Evolutionary conservation across 2,888 invertebrate species (phyloP).

Genomic region (Heterodera filipjevi): DNA sequence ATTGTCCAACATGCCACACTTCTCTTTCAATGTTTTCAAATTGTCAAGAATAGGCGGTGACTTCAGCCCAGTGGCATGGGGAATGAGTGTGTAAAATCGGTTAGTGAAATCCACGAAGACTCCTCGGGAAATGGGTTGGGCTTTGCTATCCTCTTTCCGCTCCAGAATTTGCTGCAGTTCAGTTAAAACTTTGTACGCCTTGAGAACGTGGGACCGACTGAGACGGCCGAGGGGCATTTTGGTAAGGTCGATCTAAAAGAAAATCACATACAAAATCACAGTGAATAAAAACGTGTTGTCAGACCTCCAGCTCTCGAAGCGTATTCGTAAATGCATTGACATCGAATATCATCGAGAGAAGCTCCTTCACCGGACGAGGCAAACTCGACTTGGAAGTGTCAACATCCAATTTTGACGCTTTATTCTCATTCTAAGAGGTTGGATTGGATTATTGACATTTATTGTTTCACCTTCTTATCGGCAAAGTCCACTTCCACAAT

Average conservation of each 20-base stretch:
- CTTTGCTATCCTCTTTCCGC: background rate
- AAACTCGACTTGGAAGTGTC: constrained; percentile 73
- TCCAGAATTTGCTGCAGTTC: constrained; percentile 66
- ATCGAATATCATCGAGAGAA: constrained; percentile 86
- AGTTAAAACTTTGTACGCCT: constrained; percentile 79
- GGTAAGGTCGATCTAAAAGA: constrained; percentile 78
- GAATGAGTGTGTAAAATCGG: constrained; percentile 90
- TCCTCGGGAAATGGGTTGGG: constrained; percentile 38
- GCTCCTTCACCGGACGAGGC: constrained; percentile 77
- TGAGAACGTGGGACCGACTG: constrained; percentile 84
- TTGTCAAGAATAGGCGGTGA: constrained; percentile 82
- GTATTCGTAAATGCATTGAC: constrained; percentile 87
- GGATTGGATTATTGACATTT: background rate
- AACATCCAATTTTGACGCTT: constrained; percentile 29
- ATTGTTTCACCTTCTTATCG: constrained; percentile 59
- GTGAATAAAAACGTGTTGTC: background rate
- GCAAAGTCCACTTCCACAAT: constrained; percentile 89
- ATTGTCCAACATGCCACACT: constrained; percentile 86
- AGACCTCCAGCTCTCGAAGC: constrained; percentile 87
- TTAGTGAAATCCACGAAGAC: constrained; percentile 80
- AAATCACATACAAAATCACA: background rate
- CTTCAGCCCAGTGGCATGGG: constrained; percentile 87
- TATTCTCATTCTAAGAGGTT: constrained; percentile 29
- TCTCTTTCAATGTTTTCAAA: constrained; percentile 75
- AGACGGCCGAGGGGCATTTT: constrained; percentile 98